Base-by-base conservation (phyloP, 2,888 invertebrate species). In the Capitulum mitella region DNA sequence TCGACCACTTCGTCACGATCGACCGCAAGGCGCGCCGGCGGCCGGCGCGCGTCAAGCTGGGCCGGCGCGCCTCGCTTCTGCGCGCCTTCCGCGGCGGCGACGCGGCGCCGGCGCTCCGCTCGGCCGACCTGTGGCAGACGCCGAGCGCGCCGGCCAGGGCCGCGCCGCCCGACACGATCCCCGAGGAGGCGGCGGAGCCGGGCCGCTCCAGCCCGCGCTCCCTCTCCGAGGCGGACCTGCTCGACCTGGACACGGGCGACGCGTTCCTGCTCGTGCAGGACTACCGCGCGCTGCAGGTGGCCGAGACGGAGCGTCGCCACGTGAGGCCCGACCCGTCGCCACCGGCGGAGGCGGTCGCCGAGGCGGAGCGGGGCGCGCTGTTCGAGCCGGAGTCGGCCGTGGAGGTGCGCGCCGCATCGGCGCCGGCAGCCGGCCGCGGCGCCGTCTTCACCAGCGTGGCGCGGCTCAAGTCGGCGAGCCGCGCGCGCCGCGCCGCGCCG, bases 1-100 rank as follows among this genome's bases (percentile, higher is more conserved):
- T 70, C 3, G 70, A 70, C 70, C 70, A 70, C 70, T 70, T 70
- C 37, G 70, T 70, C 70, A 70, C 70, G 37, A 37, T 70, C 70
- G 70, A 70, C 70, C 70, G 70, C 70, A 70, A 70, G 37, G 37
- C 37, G 34, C 70, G 70, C 37, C 70, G 70, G 6, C 34, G 70
- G 16, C 19, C 22, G 22, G 1, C 22, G 8, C 37, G 37, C 14
- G 37, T 26, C 37, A 22, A 26, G 70, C 70, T 70, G 16, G 70
- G 70, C 37, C 34, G 70, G 22, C 37, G 37, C 37, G 70, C 70
- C 22, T 70, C 70, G 19, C 70, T 70, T 37, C 70, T 70, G 37
- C 34, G 70, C 8, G 70, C 70, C 19, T 37, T 70, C 22, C 70
- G 64, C 64, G 22, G 22, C 70, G 6, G 22, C 22, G n/a, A 43